A percentile compares a stretch with the other conserved stretches of the same genome.
Conservation (phyloP, 2,888 invertebrate species). For the Lycia hirtaria region DNA sequence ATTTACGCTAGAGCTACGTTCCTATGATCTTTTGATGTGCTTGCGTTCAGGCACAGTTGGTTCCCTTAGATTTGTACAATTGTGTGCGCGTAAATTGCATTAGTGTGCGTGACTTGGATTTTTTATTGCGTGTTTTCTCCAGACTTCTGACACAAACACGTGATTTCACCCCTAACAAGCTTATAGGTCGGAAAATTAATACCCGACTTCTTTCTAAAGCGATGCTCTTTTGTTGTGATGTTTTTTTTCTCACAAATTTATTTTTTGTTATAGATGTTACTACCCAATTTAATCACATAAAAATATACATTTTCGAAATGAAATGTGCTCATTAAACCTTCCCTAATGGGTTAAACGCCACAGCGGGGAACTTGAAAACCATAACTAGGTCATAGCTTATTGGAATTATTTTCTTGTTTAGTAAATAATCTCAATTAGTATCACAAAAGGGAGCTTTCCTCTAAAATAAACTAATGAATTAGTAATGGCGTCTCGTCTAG, state of each 20-base stretch:
- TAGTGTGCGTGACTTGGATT: neutral
- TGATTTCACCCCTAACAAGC: too few relatives aligned
- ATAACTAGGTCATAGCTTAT: too few relatives aligned
- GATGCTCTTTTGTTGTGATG: too few relatives aligned
- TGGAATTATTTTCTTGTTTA: neutral
- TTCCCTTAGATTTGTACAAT: neutral
- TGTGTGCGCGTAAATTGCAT: neutral
- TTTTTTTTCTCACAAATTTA: too few relatives aligned
- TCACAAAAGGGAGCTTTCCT: neutral
- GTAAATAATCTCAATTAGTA: neutral
- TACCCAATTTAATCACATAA: too few relatives aligned
- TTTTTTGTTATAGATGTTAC: too few relatives aligned
- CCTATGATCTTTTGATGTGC: neutral
- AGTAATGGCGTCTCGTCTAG: conserved; percentile 13
- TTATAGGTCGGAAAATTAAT: too few relatives aligned
- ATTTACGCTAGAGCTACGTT: conserved; percentile 47
- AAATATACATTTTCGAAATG: too few relatives aligned
- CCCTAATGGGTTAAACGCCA: too few relatives aligned
- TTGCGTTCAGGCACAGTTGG: neutral
- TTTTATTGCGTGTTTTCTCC: neutral
- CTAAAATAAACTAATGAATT: neutral
- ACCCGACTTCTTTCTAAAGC: too few relatives aligned
- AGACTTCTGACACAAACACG: neutral
- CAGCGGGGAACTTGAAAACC: too few relatives aligned
- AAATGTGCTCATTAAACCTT: too few relatives aligned